Conservation (phyloP, 2,888 invertebrate species). For the Helicoverpa assulta region DNA sequence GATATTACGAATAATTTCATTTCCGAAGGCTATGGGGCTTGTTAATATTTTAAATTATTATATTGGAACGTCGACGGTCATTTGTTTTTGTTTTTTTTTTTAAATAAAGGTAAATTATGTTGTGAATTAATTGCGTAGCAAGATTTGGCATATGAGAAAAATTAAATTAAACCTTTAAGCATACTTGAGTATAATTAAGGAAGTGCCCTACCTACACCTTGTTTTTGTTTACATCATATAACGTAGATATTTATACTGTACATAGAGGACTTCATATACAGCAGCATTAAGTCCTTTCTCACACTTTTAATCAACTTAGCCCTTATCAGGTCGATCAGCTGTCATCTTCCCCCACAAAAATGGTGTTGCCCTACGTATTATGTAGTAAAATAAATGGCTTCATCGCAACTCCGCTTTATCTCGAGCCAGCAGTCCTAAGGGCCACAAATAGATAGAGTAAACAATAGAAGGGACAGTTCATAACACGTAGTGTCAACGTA, state of each 20-base stretch:
- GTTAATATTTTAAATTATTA: constrained; percentile 6
- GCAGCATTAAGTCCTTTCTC: background rate
- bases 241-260: background rate
- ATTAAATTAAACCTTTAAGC: too few species aligned
- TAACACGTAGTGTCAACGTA: constrained; percentile 71
- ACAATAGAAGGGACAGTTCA: constrained; percentile 53
- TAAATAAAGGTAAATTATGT: background rate
- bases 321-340: background rate
- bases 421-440: constrained; percentile 30
- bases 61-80: background rate
- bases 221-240: too few species aligned
- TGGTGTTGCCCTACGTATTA: constrained; percentile 6
- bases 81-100: background rate
- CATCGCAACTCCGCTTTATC: constrained; percentile 42
- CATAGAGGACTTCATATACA: background rate
- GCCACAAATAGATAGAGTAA: constrained; percentile 56
- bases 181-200: too few species aligned
- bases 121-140: too few species aligned
- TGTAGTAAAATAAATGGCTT: constrained; percentile 39
- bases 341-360: constrained; percentile 12
- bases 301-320: constrained; percentile 15
- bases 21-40: constrained; percentile 4
- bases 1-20: constrained; percentile 56
- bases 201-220: too few species aligned
- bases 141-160: too few species aligned